phyloP scores from a whole-genome alignment of 2,888 invertebrate genomes.

The Euclidia mi region DNA sequence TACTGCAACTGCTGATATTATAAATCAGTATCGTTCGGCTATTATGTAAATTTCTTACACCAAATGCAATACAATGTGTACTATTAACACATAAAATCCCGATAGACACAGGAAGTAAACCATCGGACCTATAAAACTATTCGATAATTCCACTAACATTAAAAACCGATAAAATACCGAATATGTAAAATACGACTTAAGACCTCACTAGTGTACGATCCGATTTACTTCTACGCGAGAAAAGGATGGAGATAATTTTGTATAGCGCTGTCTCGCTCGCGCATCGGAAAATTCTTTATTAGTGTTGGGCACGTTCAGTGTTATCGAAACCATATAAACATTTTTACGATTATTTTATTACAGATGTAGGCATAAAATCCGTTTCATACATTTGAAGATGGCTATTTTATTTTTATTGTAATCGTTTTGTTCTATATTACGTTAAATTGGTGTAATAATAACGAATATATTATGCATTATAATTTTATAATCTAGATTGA shows the following conservation, averaged over 20 bases:
- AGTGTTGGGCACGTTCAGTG: conserved; percentile 15
- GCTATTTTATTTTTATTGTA: conserved; percentile 30
- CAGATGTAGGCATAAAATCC: conserved; percentile 36
- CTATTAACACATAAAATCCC: conserved; percentile 20
- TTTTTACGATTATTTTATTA: conserved; percentile 50
- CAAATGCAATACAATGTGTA: conserved; percentile 8
- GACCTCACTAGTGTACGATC: conserved; percentile 15
- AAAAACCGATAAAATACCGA: conserved; percentile 43
- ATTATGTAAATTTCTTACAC: conserved; percentile 7
- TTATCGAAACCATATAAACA: conserved; percentile 34
- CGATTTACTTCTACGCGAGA: conserved; percentile 16
- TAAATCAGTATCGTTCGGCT: background rate
- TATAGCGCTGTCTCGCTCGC: conserved; percentile 7
- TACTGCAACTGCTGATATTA: too few relatives aligned
- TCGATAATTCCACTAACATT: conserved; percentile 31
- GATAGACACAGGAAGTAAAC: conserved; percentile 21
- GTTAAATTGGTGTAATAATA: conserved; percentile 19
- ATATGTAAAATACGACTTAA: conserved; percentile 24
- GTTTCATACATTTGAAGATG: conserved; percentile 33
- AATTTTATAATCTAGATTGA: background rate
- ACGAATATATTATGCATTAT: conserved; percentile 5
- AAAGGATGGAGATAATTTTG: conserved; percentile 3
- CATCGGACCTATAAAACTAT: conserved; percentile 22
- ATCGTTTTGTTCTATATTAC: conserved; percentile 27
- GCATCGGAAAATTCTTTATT: conserved; percentile 13